Base-by-base conservation (phyloP, 2,888 invertebrate genomes). In the Lithophane leautieri region DNA sequence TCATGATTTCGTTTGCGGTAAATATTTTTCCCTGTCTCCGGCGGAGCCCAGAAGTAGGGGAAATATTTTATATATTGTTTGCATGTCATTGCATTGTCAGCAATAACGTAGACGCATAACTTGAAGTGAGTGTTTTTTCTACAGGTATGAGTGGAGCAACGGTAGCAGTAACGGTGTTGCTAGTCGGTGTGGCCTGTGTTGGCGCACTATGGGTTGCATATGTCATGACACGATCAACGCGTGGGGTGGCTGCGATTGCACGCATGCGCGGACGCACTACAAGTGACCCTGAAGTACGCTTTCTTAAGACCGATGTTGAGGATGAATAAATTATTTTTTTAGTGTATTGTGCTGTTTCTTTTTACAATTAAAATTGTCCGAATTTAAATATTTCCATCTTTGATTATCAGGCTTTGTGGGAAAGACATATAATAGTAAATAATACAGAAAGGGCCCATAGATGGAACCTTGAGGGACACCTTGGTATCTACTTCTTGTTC, bases 241-340 rank as follows among this genome's bases (percentile, higher is more conserved):
- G 90, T 4, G 91, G 91, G 0, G 73, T 89, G 6, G 78, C 85
- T 0, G 83, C 89, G 0, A 16, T 93, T 0, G 92, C 92, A 2
- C 81, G 92, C n/a, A 66, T 95, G 1, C 89, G 94, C 0, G 94
- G 93, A 0, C 89, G 91, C 0, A 67, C 82, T 8, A 67, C 69
- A 0, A 68, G 89, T 12, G 94, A 95, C 76, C 90, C 94, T 0
- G 96, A 96, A 81, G 96, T 96, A 3, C 88, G 93, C 4, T 96
- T 94, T 76, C 83, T 96, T 2, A 94, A 92, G 22, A 79, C 91
- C 0, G 92, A 94, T 73, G 88, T 91, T 76, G 93, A 94, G 54
- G 80, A 87, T 85, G 84, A 92, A 86, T 92, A 91, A 90, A 88
- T 86, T 81, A 79, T 88, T 79, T 87, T 77, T 65, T 83, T 44